Evolutionary conservation across 2,797 vertebrate species (phyloP).

Genomic region (Cynopterus sphinx): DNA sequence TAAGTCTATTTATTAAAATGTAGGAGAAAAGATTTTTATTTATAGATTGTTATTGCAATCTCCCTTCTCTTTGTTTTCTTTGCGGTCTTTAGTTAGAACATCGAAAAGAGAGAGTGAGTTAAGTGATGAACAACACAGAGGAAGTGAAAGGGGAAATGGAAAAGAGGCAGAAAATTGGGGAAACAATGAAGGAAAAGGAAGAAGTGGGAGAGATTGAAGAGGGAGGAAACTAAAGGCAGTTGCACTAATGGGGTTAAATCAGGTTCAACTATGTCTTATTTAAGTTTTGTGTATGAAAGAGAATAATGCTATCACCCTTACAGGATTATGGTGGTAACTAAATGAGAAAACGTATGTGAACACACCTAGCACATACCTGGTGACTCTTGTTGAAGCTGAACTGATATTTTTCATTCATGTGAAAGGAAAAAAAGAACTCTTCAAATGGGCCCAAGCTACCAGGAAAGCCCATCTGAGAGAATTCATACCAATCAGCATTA

Average conservation of each 20-base stretch:
- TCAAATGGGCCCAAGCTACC: not conserved
- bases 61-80: not conserved
- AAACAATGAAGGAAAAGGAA: not conserved
- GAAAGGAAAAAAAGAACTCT: not conserved
- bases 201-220: not conserved
- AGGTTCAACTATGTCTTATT: not conserved
- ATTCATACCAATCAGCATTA: not conserved
- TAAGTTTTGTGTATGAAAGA: not conserved
- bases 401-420: not conserved
- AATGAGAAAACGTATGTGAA: not conserved
- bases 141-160: not conserved
- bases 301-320: not conserved
- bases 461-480: not conserved
- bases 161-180: not conserved
- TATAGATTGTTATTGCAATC: not conserved
- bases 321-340: not conserved
- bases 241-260: not conserved
- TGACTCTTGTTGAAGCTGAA: not conserved
- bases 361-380: fast-evolving
- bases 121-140: not conserved
- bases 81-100: not conserved
- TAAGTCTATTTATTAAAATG: not conserved
- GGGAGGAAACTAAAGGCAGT: not conserved
- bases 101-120: not conserved
- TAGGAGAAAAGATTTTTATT: not conserved